Base-by-base conservation (phyloP, 2,113 vertebrate species). In the Rhea americana region DNA sequence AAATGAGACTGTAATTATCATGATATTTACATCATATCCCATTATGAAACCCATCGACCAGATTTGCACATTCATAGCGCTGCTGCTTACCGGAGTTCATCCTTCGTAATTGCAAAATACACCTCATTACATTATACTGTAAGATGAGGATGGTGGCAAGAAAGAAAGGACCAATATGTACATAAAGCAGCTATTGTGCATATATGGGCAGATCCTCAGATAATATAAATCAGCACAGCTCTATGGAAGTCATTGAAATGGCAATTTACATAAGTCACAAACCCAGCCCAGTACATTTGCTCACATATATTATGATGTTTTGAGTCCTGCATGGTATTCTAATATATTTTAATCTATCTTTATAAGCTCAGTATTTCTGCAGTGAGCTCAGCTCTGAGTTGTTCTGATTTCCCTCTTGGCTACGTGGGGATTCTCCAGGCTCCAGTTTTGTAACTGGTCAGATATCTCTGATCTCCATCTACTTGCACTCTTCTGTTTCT, bases 1-100 rank as follows among this genome's bases (percentile, higher is more conserved):
- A 96, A 95, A 95, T 93, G 94, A 87, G 90, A 91, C 39, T 65
- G 61, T 85, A 95, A 95, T 94, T 94, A 93, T 90, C 91, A 93
- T 91, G 85, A 91, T 95, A 95, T 95, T 95, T 92, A 93, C 94
- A 95, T 94, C 92, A 89, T 65, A 94, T 86, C 71, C 75, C 87
- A 91, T 93, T 95, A 97, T 30, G 75, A 87, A 93, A 59, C 81
- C 75, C 85, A 83, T 89, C 4, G 8, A 63, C 74, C 82, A 95
- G 53, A 92, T 92, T 75, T 96, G 85, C 71, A 89, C 82, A 85
- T 89, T 85, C 71, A 55, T 26, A 82, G 43, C 39, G 30, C 61
- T 89, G 71, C 73, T 90, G 81, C 66, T 85, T 96, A 77, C 63
- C 50, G 47, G 43, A 74, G 67, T 71, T 67, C 47, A 62, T 87